Evolutionary conservation across 1,140 invertebrate species (phyloP).

Genomic region (Pseudoatta argentina): DNA sequence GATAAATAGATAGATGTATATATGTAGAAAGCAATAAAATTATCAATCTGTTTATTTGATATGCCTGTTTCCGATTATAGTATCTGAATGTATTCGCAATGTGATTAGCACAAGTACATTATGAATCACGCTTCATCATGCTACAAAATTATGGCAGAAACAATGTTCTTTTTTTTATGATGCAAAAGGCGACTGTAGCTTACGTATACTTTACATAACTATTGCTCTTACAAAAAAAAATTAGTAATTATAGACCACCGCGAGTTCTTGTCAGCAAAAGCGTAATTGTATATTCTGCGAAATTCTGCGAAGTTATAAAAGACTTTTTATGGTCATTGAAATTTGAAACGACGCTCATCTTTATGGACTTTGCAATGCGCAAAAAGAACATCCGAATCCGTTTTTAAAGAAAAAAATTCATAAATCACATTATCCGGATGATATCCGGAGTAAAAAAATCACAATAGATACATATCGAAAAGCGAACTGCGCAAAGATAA

Average conservation of each 20-base stretch:
- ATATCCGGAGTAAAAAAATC: not conserved
- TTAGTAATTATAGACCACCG: too few species aligned
- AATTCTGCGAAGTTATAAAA: not conserved
- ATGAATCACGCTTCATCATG: slow-evolving; percentile 16
- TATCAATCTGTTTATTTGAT: not conserved
- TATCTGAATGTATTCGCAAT: slow-evolving; percentile 19
- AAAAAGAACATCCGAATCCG: not conserved
- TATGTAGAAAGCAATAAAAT: not conserved
- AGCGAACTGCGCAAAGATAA: not conserved
- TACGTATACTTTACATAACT: slow-evolving; percentile 37
- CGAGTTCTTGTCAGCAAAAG: not conserved
- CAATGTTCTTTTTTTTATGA: not conserved
- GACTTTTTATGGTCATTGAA: not conserved
- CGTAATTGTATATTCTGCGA: not conserved
- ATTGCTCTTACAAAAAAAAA: slow-evolving; percentile 3
- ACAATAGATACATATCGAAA: too few species aligned
- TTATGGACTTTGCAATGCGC: not conserved
- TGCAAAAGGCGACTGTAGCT: not conserved
- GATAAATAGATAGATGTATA: not conserved
- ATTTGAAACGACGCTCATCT: not conserved
- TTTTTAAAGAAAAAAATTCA: not conserved
- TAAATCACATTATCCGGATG: not conserved
- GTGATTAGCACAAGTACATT: not conserved
- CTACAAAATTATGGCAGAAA: not conserved
- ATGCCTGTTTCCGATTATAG: not conserved